Conservation (phyloP, 2,888 invertebrate genomes). For the Acronicta leporina region DNA sequence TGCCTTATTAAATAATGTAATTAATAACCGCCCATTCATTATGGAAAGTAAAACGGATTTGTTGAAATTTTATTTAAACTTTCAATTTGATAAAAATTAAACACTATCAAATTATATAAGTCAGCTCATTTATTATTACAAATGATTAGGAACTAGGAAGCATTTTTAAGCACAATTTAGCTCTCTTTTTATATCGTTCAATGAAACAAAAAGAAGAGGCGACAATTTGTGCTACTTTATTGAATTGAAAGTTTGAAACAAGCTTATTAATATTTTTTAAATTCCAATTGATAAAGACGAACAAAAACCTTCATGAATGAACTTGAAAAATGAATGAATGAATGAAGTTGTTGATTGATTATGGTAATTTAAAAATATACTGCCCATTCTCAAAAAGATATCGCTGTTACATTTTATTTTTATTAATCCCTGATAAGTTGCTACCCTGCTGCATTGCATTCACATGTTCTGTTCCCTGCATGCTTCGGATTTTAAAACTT, state of each 20-base stretch:
- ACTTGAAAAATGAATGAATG: too few relatives aligned
- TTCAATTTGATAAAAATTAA: slow-evolving; percentile 47
- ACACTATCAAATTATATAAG: slow-evolving; percentile 8
- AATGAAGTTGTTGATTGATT: slow-evolving; percentile 32
- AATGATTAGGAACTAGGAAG: neutral
- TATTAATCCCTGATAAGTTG: neutral
- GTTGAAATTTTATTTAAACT: slow-evolving; percentile 45
- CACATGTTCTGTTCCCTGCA: too few relatives aligned
- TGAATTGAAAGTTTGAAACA: slow-evolving; percentile 56
- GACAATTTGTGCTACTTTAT: slow-evolving; percentile 27
- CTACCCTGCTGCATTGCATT: too few relatives aligned
- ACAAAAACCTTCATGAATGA: neutral
- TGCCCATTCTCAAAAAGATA: slow-evolving; percentile 52
- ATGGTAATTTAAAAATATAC: slow-evolving; percentile 43
- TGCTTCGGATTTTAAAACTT: too few relatives aligned
- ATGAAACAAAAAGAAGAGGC: slow-evolving; percentile 51
- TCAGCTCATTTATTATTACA: slow-evolving; percentile 11
- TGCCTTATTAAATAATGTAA: slow-evolving; percentile 12
- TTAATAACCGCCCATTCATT: slow-evolving; percentile 22
- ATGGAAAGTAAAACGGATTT: slow-evolving; percentile 16
- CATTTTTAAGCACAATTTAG: slow-evolving; percentile 8
- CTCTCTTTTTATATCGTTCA: slow-evolving; percentile 51
- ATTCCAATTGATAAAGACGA: slow-evolving; percentile 17
- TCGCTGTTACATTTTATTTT: slow-evolving; percentile 15
- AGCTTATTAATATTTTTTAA: slow-evolving; percentile 33